Evolutionary conservation across 2,797 vertebrate genomes (phyloP).

Genomic region (Momotus momota): DNA sequence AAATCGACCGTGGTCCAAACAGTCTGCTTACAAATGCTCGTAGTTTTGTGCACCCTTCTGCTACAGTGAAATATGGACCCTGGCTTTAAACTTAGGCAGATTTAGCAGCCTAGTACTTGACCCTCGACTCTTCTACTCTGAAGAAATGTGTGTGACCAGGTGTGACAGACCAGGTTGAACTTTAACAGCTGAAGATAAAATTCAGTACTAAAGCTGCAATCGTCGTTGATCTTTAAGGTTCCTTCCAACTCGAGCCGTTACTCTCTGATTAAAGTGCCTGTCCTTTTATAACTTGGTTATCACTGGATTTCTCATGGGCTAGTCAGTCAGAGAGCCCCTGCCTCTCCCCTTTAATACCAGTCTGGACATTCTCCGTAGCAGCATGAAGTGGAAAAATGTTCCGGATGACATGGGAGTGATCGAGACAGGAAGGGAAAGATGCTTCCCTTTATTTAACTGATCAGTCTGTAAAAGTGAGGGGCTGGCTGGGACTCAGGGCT

Average conservation of each 20-base stretch:
- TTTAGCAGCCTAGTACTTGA: neutral
- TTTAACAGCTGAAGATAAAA: neutral
- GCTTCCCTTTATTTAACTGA: neutral
- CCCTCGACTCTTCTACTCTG: neutral
- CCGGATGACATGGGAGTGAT: neutral
- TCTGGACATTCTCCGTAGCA: neutral
- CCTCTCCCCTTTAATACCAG: neutral
- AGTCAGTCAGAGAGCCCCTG: neutral
- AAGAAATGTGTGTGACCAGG: neutral
- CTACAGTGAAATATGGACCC: neutral
- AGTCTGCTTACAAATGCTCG: neutral
- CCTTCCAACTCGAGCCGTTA: too few relatives aligned
- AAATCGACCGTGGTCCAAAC: neutral
- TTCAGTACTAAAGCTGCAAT: neutral
- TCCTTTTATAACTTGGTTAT: neutral
- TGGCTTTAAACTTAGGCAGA: neutral
- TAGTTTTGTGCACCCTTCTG: neutral
- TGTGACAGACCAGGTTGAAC: neutral
- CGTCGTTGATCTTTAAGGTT: too few relatives aligned
- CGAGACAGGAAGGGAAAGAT: neutral
- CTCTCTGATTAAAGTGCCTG: neutral
- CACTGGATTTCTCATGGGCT: neutral
- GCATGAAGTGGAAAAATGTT: neutral
- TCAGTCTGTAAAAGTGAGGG: neutral
- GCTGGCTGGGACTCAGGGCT: neutral